phyloP scores from a whole-genome alignment of 2,113 vertebrate species.

The Labrus mixtus region DNA sequence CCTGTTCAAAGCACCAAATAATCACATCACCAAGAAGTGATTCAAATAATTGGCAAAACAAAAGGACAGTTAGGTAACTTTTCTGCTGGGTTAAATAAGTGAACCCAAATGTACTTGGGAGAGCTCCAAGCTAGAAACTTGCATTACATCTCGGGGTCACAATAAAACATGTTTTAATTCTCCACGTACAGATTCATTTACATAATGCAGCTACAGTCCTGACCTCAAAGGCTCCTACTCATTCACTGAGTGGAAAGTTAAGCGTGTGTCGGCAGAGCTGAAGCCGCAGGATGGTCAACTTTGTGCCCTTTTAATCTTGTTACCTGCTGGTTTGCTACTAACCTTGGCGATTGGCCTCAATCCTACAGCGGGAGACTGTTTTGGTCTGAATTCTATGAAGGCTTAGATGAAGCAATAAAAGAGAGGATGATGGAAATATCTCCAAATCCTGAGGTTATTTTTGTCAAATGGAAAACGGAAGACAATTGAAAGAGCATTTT shows the following conservation, averaged over 20 bases:
- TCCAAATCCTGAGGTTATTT: background rate
- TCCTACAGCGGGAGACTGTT: constrained; percentile 54
- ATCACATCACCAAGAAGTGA: background rate
- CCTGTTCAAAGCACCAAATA: constrained; percentile 47
- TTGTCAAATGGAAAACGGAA: background rate
- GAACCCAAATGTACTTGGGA: too few species aligned
- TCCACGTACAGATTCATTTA: background rate
- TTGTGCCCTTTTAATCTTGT: constrained; percentile 68
- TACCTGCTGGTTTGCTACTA: constrained; percentile 50
- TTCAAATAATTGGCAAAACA: background rate
- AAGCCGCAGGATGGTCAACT: constrained; percentile 4
- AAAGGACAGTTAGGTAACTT: background rate
- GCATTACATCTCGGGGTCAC: background rate
- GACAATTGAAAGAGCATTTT: background rate
- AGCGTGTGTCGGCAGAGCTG: constrained; percentile 20
- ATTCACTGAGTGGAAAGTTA: constrained; percentile 4
- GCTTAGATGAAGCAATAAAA: constrained; percentile 38
- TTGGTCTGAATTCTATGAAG: constrained; percentile 57
- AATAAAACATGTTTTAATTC: background rate
- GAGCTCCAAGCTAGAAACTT: too few species aligned
- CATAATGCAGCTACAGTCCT: background rate
- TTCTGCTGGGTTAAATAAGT: background rate
- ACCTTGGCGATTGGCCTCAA: constrained; percentile 70
- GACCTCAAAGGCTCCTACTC: background rate
- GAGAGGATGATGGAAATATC: background rate